Base-by-base conservation (phyloP, 2,888 invertebrate species). In the Microctonus aethiopoides region DNA sequence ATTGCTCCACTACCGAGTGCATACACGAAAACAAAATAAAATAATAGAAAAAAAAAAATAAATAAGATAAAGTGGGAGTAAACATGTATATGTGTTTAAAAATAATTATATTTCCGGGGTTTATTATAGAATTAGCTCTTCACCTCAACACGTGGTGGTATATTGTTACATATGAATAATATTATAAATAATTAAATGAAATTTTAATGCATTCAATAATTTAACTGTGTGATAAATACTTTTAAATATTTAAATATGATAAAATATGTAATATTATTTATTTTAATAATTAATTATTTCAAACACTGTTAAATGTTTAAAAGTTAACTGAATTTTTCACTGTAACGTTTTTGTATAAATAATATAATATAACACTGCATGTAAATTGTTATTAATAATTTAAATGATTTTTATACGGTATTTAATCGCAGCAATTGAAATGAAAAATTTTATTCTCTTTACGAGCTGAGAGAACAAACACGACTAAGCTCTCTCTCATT, bases 371-470 rank as follows among this genome's bases (percentile, higher is more conserved):
- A 16, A 2, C 39, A n/a, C 3, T n/a, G 1, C 9, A 16, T 46
- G 6, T 46, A 46, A n/a, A 16, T 16, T 16, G 16, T 46, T n/a
- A n/a, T n/a, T n/a, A n/a, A n/a, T n/a, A n/a, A n/a, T n/a, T n/a
- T n/a, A n/a, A n/a, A n/a, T n/a, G n/a, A n/a, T n/a, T n/a, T n/a
- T n/a, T n/a, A n/a, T n/a, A n/a, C n/a, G n/a, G n/a, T 32, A 32
- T 16, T 32, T 26, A 32, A 29, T 34, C 26, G 57, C 57, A 16
- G 57, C 57, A 57, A n/a, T 57, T 32, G n/a, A 32, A 57, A 34
- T 57, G 57, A 57, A 57, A 57, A 32, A 34, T 57, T 57, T 32
- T n/a, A 13, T 34, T 57, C 57, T 24, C 54, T 26, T 9, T 4
- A 46, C n/a, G 26, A 10, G 10, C n/a, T 16, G n/a, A 34, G n/a